These are phyloP conservation scores for Oryctes rhinoceros DNA, from an alignment of 1,140 invertebrate genomes.

Conservation along the genomic window DNA sequence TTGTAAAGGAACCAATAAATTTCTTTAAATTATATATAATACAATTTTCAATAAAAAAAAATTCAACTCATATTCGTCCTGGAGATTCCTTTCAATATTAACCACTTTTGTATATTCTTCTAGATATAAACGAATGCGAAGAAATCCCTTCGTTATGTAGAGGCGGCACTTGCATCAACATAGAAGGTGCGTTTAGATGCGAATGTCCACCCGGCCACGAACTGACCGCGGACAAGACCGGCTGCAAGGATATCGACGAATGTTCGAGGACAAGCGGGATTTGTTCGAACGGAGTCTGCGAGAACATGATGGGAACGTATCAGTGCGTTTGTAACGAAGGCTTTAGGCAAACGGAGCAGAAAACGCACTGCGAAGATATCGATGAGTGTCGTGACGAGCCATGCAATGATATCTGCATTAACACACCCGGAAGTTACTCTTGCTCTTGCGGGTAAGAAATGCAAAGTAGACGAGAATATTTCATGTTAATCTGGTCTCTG, in stretches of 20 bases:
- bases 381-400: conserved; percentile 79
- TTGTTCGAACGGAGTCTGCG: conserved; percentile 85
- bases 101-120: conserved; percentile 45
- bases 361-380: conserved; percentile 75
- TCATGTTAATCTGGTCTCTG: not conserved
- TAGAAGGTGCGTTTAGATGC: conserved; percentile 83
- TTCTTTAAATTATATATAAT: too few species aligned
- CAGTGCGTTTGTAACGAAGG: conserved; percentile 87
- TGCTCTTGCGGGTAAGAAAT: conserved; percentile 64
- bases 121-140: conserved; percentile 79
- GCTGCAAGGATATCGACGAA: conserved; percentile 64
- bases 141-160: conserved; percentile 72
- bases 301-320: conserved; percentile 88
- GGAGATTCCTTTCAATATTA: conserved; percentile 23
- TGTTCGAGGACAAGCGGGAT: conserved; percentile 83
- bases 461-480: conserved; percentile 42
- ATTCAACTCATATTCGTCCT: not conserved
- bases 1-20: too few species aligned
- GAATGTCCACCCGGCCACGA: conserved; percentile 84
- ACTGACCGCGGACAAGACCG: conserved; percentile 69
- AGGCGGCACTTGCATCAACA: conserved; percentile 86
- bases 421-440: conserved; percentile 72
- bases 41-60: too few species aligned
- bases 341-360: conserved; percentile 72
- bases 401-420: conserved; percentile 72